Evolutionary conservation across 2,888 invertebrate species (phyloP).

Genomic region (Terebella lapidaria): DNA sequence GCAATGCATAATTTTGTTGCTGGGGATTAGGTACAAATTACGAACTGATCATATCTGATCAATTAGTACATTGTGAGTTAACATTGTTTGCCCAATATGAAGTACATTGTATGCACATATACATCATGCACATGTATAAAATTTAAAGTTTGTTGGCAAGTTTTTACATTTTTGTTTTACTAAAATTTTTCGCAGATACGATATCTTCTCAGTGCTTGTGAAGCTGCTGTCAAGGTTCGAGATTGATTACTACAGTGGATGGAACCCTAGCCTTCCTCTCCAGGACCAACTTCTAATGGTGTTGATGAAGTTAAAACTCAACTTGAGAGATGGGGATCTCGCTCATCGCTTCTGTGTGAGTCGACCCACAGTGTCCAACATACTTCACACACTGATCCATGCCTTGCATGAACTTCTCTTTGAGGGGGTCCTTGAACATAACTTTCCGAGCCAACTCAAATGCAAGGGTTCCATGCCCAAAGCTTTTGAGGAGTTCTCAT

Average conservation of each 20-base stretch:
- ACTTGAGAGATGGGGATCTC: neutral
- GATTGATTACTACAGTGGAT: too few species aligned
- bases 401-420: neutral
- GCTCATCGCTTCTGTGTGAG: conserved; percentile 6
- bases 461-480: neutral
- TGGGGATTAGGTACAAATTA: too few species aligned
- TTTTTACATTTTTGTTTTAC: too few species aligned
- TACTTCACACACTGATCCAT: neutral
- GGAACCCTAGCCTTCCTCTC: neutral
- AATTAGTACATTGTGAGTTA: too few species aligned
- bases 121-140: too few species aligned
- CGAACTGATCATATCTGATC: too few species aligned
- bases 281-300: conserved; percentile 4
- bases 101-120: too few species aligned
- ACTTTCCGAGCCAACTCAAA: neutral
- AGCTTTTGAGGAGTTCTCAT: neutral
- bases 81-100: too few species aligned
- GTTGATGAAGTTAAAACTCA: conserved; percentile 5
- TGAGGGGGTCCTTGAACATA: neutral
- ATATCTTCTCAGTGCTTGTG: neutral
- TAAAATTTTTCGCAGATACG: too few species aligned
- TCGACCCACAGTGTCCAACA: neutral
- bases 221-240: neutral
- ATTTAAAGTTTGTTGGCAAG: too few species aligned
- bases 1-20: too few species aligned